phyloP scores from a whole-genome alignment of 2,888 invertebrate genomes.

The Ennomos erosarius region DNA sequence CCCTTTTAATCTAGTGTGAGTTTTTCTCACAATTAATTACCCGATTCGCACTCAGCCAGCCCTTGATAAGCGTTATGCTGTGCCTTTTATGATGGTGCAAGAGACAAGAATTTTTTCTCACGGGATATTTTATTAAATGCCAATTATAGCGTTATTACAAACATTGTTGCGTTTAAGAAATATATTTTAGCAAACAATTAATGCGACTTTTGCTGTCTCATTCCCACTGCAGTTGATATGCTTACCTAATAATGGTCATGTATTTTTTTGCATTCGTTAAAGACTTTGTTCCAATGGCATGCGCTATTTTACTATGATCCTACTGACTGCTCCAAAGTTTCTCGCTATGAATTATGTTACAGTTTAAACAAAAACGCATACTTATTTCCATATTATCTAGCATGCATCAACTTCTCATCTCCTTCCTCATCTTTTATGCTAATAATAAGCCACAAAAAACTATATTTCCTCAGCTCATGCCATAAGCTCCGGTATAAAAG shows the following conservation, averaged over 20 bases:
- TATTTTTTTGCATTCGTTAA: too few relatives aligned
- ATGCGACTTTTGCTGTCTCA: too few relatives aligned
- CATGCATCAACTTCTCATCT: too few relatives aligned
- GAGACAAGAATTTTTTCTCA: slow-evolving; percentile 29
- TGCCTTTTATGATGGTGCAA: slow-evolving; percentile 44
- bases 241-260: too few relatives aligned
- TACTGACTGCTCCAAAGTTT: too few relatives aligned
- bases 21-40: slow-evolving; percentile 79
- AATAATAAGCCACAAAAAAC: slow-evolving; percentile 3
- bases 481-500: slow-evolving; percentile 50
- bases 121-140: too few relatives aligned
- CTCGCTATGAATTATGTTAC: background rate
- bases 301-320: too few relatives aligned
- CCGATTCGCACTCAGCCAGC: slow-evolving; percentile 58
- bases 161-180: too few relatives aligned
- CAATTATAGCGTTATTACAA: too few relatives aligned
- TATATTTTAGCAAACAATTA: too few relatives aligned
- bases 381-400: background rate
- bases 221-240: too few relatives aligned
- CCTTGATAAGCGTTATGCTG: slow-evolving; percentile 64
- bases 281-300: too few relatives aligned
- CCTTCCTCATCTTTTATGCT: background rate
- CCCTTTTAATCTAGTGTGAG: slow-evolving; percentile 66
- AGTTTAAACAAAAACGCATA: background rate
- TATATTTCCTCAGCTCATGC: slow-evolving; percentile 16